These are phyloP conservation scores for Marmota flaviventris DNA, from an alignment of 2,113 vertebrate species.

Conservation along the genomic window DNA sequence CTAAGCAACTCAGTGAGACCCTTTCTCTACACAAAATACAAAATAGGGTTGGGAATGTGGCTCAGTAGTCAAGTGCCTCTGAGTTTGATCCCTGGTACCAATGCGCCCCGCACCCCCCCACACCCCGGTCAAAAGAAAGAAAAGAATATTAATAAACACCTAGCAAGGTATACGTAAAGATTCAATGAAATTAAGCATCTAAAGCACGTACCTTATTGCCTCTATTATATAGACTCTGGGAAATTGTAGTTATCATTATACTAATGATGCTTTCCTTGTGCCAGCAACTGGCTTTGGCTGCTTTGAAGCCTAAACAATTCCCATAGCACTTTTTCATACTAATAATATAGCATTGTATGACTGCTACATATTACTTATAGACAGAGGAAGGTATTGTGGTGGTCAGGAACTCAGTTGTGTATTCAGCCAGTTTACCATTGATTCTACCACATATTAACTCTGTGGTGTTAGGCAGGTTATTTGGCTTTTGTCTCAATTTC, in stretches of 20 bases:
- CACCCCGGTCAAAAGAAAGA: no score
- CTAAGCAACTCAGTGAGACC: no score
- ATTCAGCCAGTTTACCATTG: background rate
- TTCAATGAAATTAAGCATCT: slow-evolving; percentile 62
- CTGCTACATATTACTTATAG: background rate
- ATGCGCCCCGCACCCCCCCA: no score
- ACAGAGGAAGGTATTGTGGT: background rate
- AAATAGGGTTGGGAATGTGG: no score
- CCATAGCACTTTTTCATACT: background rate
- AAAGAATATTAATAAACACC: slow-evolving; percentile 9
- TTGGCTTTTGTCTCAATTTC: background rate
- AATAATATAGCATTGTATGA: background rate
- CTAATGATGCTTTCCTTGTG: background rate
- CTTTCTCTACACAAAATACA: no score
- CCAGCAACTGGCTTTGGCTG: background rate
- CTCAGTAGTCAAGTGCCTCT: no score
- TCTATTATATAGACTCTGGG: background rate
- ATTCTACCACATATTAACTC: background rate
- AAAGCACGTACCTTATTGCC: slow-evolving; percentile 15
- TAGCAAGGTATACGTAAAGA: background rate
- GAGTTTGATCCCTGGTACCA: no score
- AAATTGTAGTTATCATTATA: slow-evolving; percentile 51
- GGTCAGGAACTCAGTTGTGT: background rate
- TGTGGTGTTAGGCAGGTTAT: background rate
- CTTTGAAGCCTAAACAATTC: slow-evolving; percentile 42